Base-by-base conservation (phyloP, 2,797 vertebrate genomes). In the Sebastes elongatus region DNA sequence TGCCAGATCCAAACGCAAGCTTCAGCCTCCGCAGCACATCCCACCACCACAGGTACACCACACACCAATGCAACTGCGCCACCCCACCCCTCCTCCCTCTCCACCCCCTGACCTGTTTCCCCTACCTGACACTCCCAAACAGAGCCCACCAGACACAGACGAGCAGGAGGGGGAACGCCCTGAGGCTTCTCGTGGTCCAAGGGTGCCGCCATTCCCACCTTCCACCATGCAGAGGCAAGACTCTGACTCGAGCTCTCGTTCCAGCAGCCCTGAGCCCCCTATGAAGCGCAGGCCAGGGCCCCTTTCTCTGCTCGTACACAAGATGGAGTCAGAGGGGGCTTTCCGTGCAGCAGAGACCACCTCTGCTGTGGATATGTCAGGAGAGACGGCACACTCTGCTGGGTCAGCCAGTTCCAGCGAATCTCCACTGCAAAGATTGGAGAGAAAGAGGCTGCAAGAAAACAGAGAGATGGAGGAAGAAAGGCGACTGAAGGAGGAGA, bases 181-280 rank as follows among this genome's bases (percentile, higher is more conserved):
- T 1, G 83, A 60, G 42, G 76, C 78, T 16, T 62, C 68, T 2
- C 67, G 42, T 1, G 78, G 65, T 65, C 67, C 76, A 3, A 87
- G 86, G 14, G 72, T 30, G 42, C 89, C n/a, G 1, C 55, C 89
- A 8, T 87, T 90, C 35, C 93, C 90, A 14, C 82, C 88, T 69
- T 49, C 87, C 18, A 25, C 80, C 3, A 61, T 92, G 80, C 94
- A 94, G 87, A 93, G 92, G 53, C 94, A 92, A 79, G 94, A 95
- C 73, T 93, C 95, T 2, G 94, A 94, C 76, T 96, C 95, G 3
- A 96, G 96, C 86, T 96, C 95, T 59, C 90, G 95, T 59, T 96
- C 95, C 76, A 96, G 96, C 92, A 97, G 97, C 81, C 97, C 97
- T 7, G 97, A 97, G 88, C 95, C 95, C 42, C 90, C 82, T 11